Evolutionary conservation across 64 coral and sea anemone species (phyloP).

Genomic region (Stichodactyla helianthus): DNA sequence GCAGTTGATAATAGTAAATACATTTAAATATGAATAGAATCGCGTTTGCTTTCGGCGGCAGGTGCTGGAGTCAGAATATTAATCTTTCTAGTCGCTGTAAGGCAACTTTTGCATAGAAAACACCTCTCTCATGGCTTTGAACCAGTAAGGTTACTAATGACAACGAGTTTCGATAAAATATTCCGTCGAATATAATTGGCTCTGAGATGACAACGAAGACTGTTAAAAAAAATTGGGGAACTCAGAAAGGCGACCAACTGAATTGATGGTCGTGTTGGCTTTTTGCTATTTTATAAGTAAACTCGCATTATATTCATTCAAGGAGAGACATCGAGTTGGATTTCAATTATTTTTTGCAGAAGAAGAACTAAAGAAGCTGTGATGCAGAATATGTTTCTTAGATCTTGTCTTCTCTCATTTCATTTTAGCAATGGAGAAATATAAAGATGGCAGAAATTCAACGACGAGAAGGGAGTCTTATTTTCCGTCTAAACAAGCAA

Average conservation of each 20-base stretch:
- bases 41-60: slow-evolving; percentile 23
- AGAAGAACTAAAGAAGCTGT: background rate
- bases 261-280: slow-evolving; percentile 22
- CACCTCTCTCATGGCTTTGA: slow-evolving; percentile 11
- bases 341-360: background rate
- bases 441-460: background rate
- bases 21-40: slow-evolving; percentile 69
- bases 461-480: background rate
- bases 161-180: slow-evolving; percentile 14
- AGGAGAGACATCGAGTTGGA: background rate
- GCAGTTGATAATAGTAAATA: background rate
- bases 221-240: slow-evolving; percentile 13
- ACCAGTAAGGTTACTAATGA: background rate
- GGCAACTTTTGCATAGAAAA: background rate
- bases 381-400: background rate
- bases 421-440: slow-evolving; percentile 1
- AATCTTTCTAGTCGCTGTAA: slow-evolving; percentile 13
- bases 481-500: background rate
- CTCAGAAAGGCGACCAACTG: background rate
- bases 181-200: slow-evolving; percentile 14
- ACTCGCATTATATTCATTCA: background rate
- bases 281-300: slow-evolving; percentile 16
- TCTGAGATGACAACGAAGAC: background rate
- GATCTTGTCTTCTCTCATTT: background rate
- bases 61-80: slow-evolving; percentile 47